Base-by-base conservation (phyloP, 2,113 vertebrate genomes). In the Pipa parva region DNA sequence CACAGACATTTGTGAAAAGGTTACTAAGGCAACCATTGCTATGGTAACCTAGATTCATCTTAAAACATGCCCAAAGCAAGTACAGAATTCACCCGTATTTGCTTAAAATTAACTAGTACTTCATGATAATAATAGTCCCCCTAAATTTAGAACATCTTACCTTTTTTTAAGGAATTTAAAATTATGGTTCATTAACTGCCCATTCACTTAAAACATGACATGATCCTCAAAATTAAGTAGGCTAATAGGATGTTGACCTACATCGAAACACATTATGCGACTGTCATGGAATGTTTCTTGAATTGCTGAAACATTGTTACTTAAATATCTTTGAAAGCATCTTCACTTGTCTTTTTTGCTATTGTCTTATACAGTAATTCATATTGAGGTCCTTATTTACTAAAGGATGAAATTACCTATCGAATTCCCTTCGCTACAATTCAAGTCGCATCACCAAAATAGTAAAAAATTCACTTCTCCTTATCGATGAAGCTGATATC, bases 241-340 rank as follows among this genome's bases (percentile, higher is more conserved):
- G 31, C 46, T 42, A 22, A 69, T 69, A 46, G 51, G 65, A 52
- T 49, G 45, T 27, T 69, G 65, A 69, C 65, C 65, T 60, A 69
- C 29, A 69, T 60, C 52, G 22, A 21, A 11, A n/a, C 48, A 20
- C 57, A 52, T 59, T 59, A 59, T 27, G 7, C 21, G 45, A 45
- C 57, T 31, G 8, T 48, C 22, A 31, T 24, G 46, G 29, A 27
- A 52, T 37, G 24, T 52, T 48, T 42, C 31, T 1, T 10, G 13
- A 29, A 63, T 17, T 37, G 55, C 46, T 52, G 65, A 59, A 46
- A 29, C 54, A 26, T 49, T 13, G 2, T 20, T 49, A 18, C 33
- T 11, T 1, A 3, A 36, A 36, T 13, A 36, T 36, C 15, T 36
- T 13, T 36, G n/a, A n/a, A n/a, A n/a, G n/a, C n/a, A n/a, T n/a